Percentiles rank a stretch among this genome's conserved stretches.
Evolutionary conservation across 2,888 invertebrate species (phyloP).

Genomic region (Sphecodes monilicornis): DNA sequence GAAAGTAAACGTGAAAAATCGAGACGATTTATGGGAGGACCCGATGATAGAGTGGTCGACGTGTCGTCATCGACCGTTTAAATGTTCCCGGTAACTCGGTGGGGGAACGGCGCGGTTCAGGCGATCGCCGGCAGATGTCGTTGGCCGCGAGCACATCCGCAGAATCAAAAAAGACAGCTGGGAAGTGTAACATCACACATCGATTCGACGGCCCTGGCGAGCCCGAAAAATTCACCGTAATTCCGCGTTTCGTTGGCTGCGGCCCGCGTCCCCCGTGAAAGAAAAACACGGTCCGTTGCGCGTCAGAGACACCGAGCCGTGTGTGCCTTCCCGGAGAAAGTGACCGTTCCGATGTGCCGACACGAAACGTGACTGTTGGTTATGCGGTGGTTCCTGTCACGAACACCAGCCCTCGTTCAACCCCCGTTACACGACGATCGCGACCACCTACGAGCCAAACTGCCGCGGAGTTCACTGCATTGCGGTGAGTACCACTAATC

Average conservation of each 20-base stretch:
- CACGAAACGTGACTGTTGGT: constrained; percentile 72
- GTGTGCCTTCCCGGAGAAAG: constrained; percentile 66
- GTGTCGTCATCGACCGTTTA: constrained; percentile 25
- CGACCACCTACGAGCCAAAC: constrained; percentile 70
- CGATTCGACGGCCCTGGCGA: constrained; percentile 79
- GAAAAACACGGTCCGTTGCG: constrained; percentile 36
- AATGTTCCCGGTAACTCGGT: constrained; percentile 41
- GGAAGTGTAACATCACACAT: constrained; percentile 82
- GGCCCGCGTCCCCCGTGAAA: constrained; percentile 29
- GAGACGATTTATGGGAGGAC: background rate
- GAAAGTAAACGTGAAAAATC: background rate
- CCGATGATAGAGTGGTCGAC: background rate
- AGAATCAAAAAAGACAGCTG: constrained; percentile 83
- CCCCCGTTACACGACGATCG: constrained; percentile 74
- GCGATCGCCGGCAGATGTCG: constrained; percentile 69
- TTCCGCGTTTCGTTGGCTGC: constrained; percentile 59
- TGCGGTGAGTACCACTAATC: constrained; percentile 76
- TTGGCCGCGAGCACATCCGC: constrained; percentile 74
- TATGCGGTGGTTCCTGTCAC: constrained; percentile 78
- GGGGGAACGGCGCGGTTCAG: constrained; percentile 8
- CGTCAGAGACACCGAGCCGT: constrained; percentile 42
- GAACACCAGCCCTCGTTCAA: constrained; percentile 75
- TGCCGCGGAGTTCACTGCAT: constrained; percentile 76
- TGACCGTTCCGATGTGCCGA: constrained; percentile 61
- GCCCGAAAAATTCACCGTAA: constrained; percentile 71